Percentiles rank a stretch among this genome's conserved stretches.
Conservation (phyloP, 2,797 vertebrate genomes). For the Tangara arthus region DNA sequence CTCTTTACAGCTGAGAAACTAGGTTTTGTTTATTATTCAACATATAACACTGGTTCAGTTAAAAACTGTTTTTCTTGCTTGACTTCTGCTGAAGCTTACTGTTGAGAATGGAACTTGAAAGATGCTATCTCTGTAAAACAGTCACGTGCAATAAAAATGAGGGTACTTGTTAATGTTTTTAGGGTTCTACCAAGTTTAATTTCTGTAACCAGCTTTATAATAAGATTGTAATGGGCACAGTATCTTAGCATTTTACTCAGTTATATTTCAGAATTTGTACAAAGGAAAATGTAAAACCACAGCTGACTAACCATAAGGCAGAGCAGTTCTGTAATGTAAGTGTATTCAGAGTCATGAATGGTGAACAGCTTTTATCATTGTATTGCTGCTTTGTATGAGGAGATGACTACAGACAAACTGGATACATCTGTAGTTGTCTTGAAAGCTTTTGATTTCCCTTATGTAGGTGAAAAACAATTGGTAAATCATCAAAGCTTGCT, state of each 20-base stretch:
- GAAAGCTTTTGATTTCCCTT: neutral
- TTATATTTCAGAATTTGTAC: neutral
- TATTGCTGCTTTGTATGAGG: neutral
- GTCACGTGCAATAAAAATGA: neutral
- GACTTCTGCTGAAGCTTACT: neutral
- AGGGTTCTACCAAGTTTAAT: neutral
- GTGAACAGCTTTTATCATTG: neutral
- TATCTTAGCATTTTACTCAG: neutral
- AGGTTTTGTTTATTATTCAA: neutral
- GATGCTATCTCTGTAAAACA: neutral
- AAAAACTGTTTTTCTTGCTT: neutral
- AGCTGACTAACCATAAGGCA: neutral
- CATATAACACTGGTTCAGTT: neutral
- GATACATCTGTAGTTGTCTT: neutral
- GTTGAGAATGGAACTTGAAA: neutral
- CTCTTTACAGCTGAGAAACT: neutral
- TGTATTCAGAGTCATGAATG: neutral
- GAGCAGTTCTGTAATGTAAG: neutral
- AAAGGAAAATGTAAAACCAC: neutral
- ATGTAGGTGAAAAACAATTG: neutral
- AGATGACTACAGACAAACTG: neutral
- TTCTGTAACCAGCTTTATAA: neutral
- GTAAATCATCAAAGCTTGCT: neutral
- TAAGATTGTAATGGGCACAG: neutral
- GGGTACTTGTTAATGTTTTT: neutral